Evolutionary conservation across 2,113 vertebrate genomes (phyloP).

Genomic region (Cyphomyrus plagiostoma): DNA sequence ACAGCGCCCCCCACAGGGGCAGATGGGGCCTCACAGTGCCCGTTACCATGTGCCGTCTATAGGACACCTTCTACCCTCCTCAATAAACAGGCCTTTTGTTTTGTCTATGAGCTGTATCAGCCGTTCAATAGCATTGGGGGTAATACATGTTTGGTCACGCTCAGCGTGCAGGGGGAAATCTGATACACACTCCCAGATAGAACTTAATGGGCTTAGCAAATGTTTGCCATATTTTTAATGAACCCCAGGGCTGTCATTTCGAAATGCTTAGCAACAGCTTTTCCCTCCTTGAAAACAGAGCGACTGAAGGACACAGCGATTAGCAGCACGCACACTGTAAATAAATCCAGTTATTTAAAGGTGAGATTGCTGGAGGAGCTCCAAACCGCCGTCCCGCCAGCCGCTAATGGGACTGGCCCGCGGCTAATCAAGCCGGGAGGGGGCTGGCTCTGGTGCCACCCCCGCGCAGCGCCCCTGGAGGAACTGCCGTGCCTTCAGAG

Average conservation of each 20-base stretch:
- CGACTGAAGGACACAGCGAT: constrained; percentile 63
- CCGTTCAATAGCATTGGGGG: constrained; percentile 76
- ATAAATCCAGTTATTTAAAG: constrained; percentile 71
- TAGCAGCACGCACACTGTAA: constrained; percentile 69
- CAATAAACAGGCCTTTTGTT: constrained; percentile 78
- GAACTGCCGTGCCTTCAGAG: neutral
- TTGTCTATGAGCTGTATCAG: constrained; percentile 79
- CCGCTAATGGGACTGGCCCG: constrained; percentile 45
- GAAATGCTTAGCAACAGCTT: constrained; percentile 82
- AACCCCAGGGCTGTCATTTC: constrained; percentile 80
- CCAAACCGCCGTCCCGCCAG: constrained; percentile 54
- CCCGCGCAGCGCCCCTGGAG: constrained; percentile 39
- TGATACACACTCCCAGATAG: constrained; percentile 71
- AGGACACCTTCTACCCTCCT: constrained; percentile 67
- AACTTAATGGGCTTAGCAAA: constrained; percentile 84
- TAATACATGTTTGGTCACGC: constrained; percentile 86
- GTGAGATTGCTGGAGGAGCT: constrained; percentile 56
- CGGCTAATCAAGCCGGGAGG: constrained; percentile 46
- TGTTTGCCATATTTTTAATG: constrained; percentile 87
- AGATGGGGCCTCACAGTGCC: constrained; percentile 46
- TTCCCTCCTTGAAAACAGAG: constrained; percentile 76
- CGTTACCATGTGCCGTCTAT: constrained; percentile 58
- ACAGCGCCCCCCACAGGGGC: constrained; percentile 58
- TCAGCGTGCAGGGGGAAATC: constrained; percentile 75
- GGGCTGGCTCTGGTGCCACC: constrained; percentile 40